Base-by-base conservation (phyloP, 2,113 vertebrate genomes). In the Saccopteryx bilineata region DNA sequence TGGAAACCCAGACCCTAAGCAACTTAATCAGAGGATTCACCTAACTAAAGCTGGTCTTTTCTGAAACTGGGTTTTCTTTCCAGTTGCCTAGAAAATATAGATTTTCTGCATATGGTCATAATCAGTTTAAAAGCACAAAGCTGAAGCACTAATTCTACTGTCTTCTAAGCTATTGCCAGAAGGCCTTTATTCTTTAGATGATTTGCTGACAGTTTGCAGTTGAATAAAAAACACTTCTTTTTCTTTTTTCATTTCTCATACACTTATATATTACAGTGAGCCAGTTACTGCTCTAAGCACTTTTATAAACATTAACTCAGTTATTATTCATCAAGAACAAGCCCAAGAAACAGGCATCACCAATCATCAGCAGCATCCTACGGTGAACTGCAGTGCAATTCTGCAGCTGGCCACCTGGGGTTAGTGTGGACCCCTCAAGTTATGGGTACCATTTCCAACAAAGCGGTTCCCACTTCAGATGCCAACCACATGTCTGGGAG, bases 301-400 rank as follows among this genome's bases (percentile, higher is more conserved):
- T 66, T 79, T 79, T 39, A 48, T 31, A 48, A 66, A 91, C 14
- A 84, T 6, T 71, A 65, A 72, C 15, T 68, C 31, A 71, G 19
- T 7, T 15, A 48, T 71, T 78, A 48, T 71, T 78, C 58, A 86
- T 39, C 17, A 60, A 26, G 75, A 90, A 61, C 9, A 72, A 60
- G 50, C 28, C 48, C 26, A 46, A 2, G 21, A 76, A 52, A 82
- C 4, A 66, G 2, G 3, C 13, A 8, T n/a, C 17, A 10, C 6
- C 28, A 26, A 9, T 5, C 9, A 6, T 1, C 15, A 13, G 18
- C 7, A 4, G 46, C 61, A 71, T 1, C 9, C 23, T 18, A 46
- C 31, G 61, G 50, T 1, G 14, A 1, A 1, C 54, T 21, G 1
- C 8, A 52, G 26, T 5, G 10, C 9, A 6, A 7, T 50, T 26